Base-by-base conservation (phyloP, 2,888 invertebrate species). In the Helicoverpa assulta region DNA sequence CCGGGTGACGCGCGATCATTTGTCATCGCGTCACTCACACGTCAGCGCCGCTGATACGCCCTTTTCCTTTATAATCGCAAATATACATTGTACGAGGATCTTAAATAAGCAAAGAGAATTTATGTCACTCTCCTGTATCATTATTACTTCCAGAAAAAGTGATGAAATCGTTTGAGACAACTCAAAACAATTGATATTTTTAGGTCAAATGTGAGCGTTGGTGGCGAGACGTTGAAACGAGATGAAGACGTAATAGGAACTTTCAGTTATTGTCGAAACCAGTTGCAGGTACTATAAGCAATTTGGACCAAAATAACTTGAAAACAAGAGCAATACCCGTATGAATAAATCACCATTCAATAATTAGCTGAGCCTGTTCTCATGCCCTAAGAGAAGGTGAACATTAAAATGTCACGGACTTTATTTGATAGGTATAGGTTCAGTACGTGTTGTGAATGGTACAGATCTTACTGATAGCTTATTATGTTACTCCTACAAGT, bases 1-100 rank as follows among this genome's bases (percentile, higher is more conserved):
- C 83, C 80, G 82, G 85, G 81, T 81, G 91, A 87, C 86, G 82
- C 67, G 66, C 74, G 88, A 85, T 91, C 92, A 92, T 94, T 94
- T 93, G 93, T 94, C 94, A 92, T 90, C 89, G 82, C 87, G 92
- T 92, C 94, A 92, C 88, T 91, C 91, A 87, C 85, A 73, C 85
- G 92, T 93, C 94, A 90, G 88, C 92, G 90, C 86, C 85, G 82
- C 79, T 89, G 89, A 87, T 90, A 91, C 94, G 92, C 93, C 94
- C 93, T 90, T 89, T 88, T 87, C 89, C 84, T 86, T 87, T 84
- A 85, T 91, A 91, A 93, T 90, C 89, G 85, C 83, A 83, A 87
- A 82, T 83, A 71, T 62, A 78, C 82, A 83, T 81, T 70, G 74
- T 62, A 65, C 76, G 65, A 83, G 83, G 74, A 81, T 73, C 65